Evolutionary conservation across 1,140 invertebrate genomes (phyloP).

Genomic region (Ceratosolen fusciceps): DNA sequence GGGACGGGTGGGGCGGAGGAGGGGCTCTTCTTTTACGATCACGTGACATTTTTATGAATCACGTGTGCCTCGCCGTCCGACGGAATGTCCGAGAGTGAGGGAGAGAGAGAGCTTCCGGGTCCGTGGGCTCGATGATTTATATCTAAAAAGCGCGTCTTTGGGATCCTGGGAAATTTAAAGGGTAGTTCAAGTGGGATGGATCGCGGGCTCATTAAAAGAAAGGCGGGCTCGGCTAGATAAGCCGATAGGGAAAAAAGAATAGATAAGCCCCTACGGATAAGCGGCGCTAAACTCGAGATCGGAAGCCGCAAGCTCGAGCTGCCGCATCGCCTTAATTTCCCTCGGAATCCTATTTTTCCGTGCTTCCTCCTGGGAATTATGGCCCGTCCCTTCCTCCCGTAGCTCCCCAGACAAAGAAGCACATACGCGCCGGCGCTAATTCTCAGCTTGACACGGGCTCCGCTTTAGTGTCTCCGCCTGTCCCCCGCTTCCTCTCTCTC

Average conservation of each 20-base stretch:
- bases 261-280: background rate
- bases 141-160: background rate
- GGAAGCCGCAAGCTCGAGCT: background rate
- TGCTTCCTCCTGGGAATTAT: constrained; percentile 43
- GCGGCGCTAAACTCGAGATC: background rate
- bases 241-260: background rate
- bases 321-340: constrained; percentile 19
- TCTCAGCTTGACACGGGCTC: constrained; percentile 18
- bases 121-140: constrained; percentile 16
- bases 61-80: background rate
- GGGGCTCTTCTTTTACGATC: background rate
- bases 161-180: background rate
- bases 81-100: background rate
- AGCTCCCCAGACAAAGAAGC: constrained; percentile 41
- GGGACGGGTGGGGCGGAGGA: background rate
- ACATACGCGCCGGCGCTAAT: constrained; percentile 22
- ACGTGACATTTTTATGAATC: background rate
- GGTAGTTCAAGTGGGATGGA: background rate
- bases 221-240: background rate
- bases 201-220: background rate
- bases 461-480: too few relatives aligned
- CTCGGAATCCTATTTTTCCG: constrained; percentile 6
- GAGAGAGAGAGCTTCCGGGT: too few relatives aligned
- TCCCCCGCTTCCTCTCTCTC: too few relatives aligned
- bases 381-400: constrained; percentile 35